Percentiles rank a stretch among this genome's conserved stretches.
Evolutionary conservation across 2,888 invertebrate species (phyloP).

Genomic region (Raillietiella orientalis): DNA sequence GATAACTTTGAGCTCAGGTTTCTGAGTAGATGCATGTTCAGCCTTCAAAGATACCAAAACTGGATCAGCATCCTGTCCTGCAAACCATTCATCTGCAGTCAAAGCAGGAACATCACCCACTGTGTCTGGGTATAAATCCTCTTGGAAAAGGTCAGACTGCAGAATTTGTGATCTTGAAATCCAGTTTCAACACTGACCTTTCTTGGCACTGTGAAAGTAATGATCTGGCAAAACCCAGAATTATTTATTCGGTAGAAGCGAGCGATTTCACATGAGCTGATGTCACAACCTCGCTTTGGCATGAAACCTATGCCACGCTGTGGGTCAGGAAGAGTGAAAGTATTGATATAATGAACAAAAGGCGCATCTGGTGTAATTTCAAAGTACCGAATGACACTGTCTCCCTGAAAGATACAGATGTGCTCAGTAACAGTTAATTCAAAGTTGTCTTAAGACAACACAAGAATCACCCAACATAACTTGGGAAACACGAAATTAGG

Average conservation of each 20-base stretch:
- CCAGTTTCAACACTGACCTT: constrained; percentile 20
- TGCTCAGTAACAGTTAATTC: too few relatives aligned
- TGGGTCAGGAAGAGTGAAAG: constrained; percentile 88
- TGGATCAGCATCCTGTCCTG: constrained; percentile 64
- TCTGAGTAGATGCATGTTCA: constrained; percentile 19
- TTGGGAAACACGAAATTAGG: too few relatives aligned
- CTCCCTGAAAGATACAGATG: constrained; percentile 25
- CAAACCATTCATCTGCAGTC: constrained; percentile 49
- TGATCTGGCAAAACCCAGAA: constrained; percentile 66
- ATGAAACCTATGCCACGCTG: constrained; percentile 89
- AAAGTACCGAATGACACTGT: constrained; percentile 84
- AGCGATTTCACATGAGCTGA: constrained; percentile 68
- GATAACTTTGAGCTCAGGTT: constrained; percentile 28
- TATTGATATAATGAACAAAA: constrained; percentile 84
- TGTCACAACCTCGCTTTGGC: constrained; percentile 90
- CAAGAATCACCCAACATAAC: not conserved
- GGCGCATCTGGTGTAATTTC: constrained; percentile 75
- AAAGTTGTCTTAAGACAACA: not conserved
- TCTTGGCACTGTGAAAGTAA: constrained; percentile 92
- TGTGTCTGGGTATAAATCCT: constrained; percentile 86
- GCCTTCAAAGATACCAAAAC: constrained; percentile 69
- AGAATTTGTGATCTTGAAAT: too few relatives aligned
- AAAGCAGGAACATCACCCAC: constrained; percentile 58
- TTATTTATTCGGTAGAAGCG: constrained; percentile 86
- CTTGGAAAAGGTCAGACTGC: constrained; percentile 76